A percentile compares a stretch with the other conserved stretches of the same genome.
phyloP scores from a whole-genome alignment of 1,140 invertebrate genomes.

The Drosophila ananassae region DNA sequence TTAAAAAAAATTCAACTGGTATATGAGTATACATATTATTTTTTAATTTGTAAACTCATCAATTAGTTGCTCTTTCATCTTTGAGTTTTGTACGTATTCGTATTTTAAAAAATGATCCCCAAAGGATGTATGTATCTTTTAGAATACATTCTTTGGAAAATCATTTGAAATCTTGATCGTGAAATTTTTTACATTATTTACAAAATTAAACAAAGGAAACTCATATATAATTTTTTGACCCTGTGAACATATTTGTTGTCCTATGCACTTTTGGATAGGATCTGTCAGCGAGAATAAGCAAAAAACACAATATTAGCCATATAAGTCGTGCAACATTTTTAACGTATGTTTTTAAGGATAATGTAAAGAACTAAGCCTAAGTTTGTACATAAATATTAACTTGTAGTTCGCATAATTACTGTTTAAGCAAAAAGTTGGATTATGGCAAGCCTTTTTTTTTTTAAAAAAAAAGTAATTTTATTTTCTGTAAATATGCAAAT shows the following conservation, averaged over 20 bases:
- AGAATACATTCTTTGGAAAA: slow-evolving; percentile 6
- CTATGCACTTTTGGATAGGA: slow-evolving; percentile 23
- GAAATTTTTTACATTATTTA: background rate
- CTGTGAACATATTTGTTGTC: slow-evolving; percentile 55
- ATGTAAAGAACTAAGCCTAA: slow-evolving; percentile 7
- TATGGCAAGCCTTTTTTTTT: slow-evolving; percentile 3
- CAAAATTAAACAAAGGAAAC: slow-evolving; percentile 1
- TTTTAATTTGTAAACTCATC: slow-evolving; percentile 3
- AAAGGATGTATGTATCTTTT: slow-evolving; percentile 23
- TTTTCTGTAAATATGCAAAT: slow-evolving; percentile 55
- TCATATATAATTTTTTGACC: slow-evolving; percentile 18
- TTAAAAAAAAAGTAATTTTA: slow-evolving; percentile 25
- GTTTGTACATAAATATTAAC: slow-evolving; percentile 37
- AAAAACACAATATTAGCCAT: slow-evolving; percentile 1
- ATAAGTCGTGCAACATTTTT: slow-evolving; percentile 16
- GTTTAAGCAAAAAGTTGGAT: slow-evolving; percentile 15
- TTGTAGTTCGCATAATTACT: slow-evolving; percentile 38
- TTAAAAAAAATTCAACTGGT: background rate
- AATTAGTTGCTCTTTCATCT: background rate
- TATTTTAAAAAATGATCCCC: slow-evolving; percentile 19
- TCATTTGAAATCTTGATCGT: slow-evolving; percentile 8
- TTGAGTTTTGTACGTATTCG: background rate
- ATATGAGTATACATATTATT: background rate
- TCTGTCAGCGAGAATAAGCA: slow-evolving; percentile 11
- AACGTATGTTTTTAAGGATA: slow-evolving; percentile 10